Conservation (phyloP, 2,888 invertebrate species). For the Oligia strigilis region DNA sequence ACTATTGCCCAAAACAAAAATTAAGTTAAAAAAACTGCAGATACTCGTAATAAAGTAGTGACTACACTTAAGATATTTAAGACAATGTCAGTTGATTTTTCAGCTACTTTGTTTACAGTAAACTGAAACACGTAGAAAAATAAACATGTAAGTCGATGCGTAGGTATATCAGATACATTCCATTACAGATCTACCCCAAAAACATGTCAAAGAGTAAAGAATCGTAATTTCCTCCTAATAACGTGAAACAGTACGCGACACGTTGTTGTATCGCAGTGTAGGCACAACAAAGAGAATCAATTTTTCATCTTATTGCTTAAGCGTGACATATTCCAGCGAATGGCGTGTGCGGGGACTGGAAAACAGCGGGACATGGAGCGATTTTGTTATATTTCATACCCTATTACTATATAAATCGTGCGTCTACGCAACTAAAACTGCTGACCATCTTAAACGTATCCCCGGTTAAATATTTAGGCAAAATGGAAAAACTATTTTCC, state of each 20-base stretch:
- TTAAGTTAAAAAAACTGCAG: too few species aligned
- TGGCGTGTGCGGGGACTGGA: conserved; percentile 18
- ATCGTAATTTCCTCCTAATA: conserved; percentile 31
- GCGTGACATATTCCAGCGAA: conserved; percentile 46
- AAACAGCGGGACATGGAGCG: conserved; percentile 8
- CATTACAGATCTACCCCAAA: not conserved
- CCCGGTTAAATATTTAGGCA: too few species aligned
- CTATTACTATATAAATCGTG: not conserved
- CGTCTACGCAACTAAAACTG: too few species aligned
- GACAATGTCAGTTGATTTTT: too few species aligned
- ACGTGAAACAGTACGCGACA: conserved; percentile 26
- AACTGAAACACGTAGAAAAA: too few species aligned
- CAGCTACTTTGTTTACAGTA: too few species aligned
- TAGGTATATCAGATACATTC: too few species aligned
- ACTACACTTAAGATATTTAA: too few species aligned
- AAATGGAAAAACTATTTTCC: too few species aligned
- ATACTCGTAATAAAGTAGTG: too few species aligned
- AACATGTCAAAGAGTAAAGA: not conserved
- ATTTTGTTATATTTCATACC: not conserved
- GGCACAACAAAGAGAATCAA: conserved; percentile 58
- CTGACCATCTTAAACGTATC: too few species aligned
- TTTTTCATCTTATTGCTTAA: conserved; percentile 61
- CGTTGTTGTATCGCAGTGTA: conserved; percentile 32
- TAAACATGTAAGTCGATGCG: not conserved
- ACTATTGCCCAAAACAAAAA: not conserved